phyloP scores from a whole-genome alignment of 2,113 vertebrate genomes.

The Passer domesticus region DNA sequence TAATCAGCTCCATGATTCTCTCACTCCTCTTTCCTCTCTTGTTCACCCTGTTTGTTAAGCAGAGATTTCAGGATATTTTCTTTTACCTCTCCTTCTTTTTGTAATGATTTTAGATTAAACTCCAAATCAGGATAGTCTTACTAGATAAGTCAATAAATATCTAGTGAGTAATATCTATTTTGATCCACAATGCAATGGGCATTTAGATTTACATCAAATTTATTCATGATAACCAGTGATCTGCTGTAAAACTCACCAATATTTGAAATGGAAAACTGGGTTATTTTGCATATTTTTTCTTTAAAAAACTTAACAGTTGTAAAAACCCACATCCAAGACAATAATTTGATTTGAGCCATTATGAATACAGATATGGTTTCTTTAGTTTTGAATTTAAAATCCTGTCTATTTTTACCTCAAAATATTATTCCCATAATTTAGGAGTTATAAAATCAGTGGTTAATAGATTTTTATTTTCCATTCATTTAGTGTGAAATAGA shows the following conservation, averaged over 20 bases:
- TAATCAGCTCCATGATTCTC: background rate
- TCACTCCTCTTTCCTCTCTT: background rate
- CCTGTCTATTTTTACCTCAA: background rate
- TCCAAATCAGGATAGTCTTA: background rate
- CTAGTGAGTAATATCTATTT: background rate
- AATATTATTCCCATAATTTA: background rate
- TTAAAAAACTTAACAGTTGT: background rate
- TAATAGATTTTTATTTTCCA: background rate
- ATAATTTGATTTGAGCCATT: background rate
- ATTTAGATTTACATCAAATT: conserved; percentile 6
- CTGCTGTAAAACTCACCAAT: background rate
- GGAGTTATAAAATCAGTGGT: background rate
- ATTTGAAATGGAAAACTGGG: background rate
- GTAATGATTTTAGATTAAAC: background rate
- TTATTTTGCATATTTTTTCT: background rate
- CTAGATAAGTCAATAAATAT: background rate
- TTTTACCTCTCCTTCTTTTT: background rate
- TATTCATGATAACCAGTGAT: background rate
- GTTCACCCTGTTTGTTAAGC: background rate
- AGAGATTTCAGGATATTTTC: conserved; percentile 6
- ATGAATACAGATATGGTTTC: background rate
- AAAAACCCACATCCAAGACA: background rate
- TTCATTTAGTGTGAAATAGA: background rate
- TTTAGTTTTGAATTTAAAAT: conserved; percentile 16
- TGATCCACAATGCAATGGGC: background rate